phyloP scores from a whole-genome alignment of 2,113 vertebrate genomes.

The Puffinus mauretanicus region DNA sequence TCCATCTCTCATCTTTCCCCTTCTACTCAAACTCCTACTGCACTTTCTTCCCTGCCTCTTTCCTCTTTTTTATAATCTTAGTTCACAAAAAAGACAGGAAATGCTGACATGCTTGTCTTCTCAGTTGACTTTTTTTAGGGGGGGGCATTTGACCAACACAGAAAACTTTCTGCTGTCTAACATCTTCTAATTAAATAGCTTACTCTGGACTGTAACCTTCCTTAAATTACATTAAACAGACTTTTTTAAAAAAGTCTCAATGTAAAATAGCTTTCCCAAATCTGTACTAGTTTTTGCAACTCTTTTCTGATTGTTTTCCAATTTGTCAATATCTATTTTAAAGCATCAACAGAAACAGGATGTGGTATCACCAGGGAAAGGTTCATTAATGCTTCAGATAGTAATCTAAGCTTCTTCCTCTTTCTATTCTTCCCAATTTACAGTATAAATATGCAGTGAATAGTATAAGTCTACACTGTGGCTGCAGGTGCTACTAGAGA shows the following conservation, averaged over 20 bases:
- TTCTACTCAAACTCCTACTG: neutral
- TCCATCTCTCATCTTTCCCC: neutral
- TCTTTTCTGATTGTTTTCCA: neutral
- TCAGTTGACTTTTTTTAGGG: fast-evolving
- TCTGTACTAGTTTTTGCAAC: neutral
- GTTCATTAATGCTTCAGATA: neutral
- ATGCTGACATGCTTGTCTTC: neutral
- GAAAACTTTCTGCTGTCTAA: neutral
- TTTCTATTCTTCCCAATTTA: neutral
- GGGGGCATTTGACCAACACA: neutral
- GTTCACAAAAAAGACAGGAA: neutral
- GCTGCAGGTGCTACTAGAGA: neutral
- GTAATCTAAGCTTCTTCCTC: neutral
- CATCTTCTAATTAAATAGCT: neutral
- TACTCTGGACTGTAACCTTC: neutral
- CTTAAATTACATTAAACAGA: neutral
- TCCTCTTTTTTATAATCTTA: neutral
- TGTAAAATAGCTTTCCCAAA: neutral
- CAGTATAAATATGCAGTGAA: neutral
- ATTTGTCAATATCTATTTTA: neutral
- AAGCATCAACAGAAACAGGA: neutral
- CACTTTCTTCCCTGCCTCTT: neutral
- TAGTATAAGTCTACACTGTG: neutral
- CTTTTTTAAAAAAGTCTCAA: neutral
- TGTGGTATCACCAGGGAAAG: neutral